Evolutionary conservation across 2,797 vertebrate species (phyloP), one percentile per base, ranked within the genome.

Genomic region (Lycodopsis pacificus): DNA sequence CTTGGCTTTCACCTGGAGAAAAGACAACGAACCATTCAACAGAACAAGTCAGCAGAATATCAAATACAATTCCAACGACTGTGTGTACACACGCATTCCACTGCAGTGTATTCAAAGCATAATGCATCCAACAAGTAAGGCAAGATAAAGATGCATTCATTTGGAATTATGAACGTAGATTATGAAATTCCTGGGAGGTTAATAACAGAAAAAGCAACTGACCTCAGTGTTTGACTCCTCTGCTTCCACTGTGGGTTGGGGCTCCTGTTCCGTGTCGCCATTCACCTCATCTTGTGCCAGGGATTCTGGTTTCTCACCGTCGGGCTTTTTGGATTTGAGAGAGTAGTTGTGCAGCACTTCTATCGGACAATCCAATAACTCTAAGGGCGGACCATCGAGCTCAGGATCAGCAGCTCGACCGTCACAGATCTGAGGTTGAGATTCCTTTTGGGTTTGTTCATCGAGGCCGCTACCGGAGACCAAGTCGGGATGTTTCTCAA

Each of bases 341-440:
- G 83, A 86, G 83, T 95, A 95, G 80, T 27, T 91, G 78, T 95
- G 94, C 27, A 93, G 87, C 42, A 84, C 30, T 69, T 91, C 86
- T 20, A 90, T 8, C 17, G 92, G 89, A 71, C 81, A 91, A 27
- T 85, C 86, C 9, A 79, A 1, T 20, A 93, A 77, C 15, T 85
- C 71, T 7, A 91, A 63, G 0, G 40, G 61, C 17, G 90, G 84
- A 34, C 92, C 91, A 14, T 94, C 93, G 4, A 92, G 84, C 65
- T 87, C 88, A 1, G 71, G 86, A 27, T 88, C 73, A 3, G 36
- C 61, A 56, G 46, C 66, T 17, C 20, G 84, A 54, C 22, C 61
- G 19, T 83, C 80, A 27, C 36, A 42, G 54, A 57, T 14, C 30
- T 49, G 38, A 10, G 61, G 56, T 57, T 53, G 42, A 65, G 62